A percentile compares a stretch with the other conserved stretches of the same genome.
Evolutionary conservation across 1,140 invertebrate genomes (phyloP).

Genomic region (Parasteatoda tepidariorum): DNA sequence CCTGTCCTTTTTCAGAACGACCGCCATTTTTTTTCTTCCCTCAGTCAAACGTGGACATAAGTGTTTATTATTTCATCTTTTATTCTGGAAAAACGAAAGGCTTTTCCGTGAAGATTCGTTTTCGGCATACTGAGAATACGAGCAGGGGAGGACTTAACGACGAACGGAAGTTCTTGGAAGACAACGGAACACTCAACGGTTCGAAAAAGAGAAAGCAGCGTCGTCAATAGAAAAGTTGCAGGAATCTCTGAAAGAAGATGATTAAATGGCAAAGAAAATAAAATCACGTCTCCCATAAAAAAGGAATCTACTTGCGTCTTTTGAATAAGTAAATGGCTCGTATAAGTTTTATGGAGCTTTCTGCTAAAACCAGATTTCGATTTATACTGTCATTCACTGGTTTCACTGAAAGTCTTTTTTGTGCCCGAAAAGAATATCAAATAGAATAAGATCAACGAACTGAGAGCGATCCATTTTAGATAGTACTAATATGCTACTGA

Average conservation of each 20-base stretch:
- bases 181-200: constrained; percentile 5
- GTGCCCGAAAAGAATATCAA: no score
- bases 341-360: neutral
- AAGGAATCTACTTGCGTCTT: neutral
- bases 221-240: neutral
- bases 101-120: no score
- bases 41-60: no score
- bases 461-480: no score
- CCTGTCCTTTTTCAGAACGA: no score
- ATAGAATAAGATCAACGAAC: no score
- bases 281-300: constrained; percentile 43
- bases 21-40: no score
- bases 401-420: no score
- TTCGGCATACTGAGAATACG: no score
- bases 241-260: neutral
- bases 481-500: no score
- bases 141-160: constrained; percentile 28
- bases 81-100: neutral
- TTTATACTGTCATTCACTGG: no score
- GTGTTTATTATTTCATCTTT: no score
- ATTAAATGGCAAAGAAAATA: constrained; percentile 37
- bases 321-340: neutral
- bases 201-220: neutral
- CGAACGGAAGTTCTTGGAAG: constrained; percentile 24
- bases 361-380: neutral